Conservation (phyloP, 92 coral and sea anemone genomes). For the Parazoanthus atlanticus region DNA sequence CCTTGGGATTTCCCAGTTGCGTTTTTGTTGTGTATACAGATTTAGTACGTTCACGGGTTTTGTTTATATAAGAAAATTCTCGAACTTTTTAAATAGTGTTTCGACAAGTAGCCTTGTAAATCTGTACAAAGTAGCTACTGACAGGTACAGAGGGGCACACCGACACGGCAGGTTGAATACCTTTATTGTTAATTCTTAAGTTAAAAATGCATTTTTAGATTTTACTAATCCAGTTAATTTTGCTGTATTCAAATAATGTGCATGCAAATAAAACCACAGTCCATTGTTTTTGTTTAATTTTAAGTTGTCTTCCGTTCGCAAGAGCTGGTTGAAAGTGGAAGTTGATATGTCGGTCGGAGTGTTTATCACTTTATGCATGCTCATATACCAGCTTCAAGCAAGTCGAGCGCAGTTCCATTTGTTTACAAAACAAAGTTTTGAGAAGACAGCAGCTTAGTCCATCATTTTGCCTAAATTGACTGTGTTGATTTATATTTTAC, state of each 20-base stretch:
- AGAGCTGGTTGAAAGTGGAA: conserved; percentile 4
- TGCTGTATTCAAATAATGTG: background rate
- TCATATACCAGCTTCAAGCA: background rate
- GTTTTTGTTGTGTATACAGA: background rate
- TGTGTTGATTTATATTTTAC: background rate
- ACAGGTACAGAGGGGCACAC: background rate
- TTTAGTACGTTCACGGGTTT: background rate
- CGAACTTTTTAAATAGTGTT: background rate
- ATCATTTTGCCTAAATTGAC: background rate
- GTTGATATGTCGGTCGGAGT: background rate
- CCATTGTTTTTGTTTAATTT: background rate
- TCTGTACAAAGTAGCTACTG: background rate
- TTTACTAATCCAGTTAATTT: background rate
- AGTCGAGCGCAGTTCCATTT: background rate
- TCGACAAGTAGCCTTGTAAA: background rate
- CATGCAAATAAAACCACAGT: background rate
- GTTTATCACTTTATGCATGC: background rate
- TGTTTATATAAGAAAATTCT: background rate
- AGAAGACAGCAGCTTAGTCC: background rate
- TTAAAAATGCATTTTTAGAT: background rate
- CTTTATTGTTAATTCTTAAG: background rate
- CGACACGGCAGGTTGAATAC: background rate
- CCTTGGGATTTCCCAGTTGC: conserved; percentile 20
- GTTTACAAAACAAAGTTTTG: background rate
- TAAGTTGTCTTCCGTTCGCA: background rate